Base-by-base conservation (phyloP, 2,113 vertebrate genomes). In the Phylloscopus trochilus region DNA sequence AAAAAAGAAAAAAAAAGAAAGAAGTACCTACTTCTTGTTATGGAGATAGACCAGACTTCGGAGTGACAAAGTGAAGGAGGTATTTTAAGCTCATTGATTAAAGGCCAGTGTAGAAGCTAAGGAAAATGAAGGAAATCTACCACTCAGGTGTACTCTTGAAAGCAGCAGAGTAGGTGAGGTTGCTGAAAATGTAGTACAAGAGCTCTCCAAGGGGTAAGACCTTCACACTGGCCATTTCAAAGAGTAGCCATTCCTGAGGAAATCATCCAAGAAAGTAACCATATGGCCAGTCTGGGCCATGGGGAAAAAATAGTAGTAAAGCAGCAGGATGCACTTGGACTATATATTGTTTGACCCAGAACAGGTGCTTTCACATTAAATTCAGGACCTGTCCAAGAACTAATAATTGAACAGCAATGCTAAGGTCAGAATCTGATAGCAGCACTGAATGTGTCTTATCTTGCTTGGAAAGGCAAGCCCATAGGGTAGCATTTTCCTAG, bases 231-330 rank as follows among this genome's bases (percentile, higher is more conserved):
- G 26, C 66, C n/a, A 44, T 82, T 94, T 85, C 43, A 51, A 51
- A 74, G 68, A 66, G 80, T 68, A 60, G 70, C 58, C 69, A 66
- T 93, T 96, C 62, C 51, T 87, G 70, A 88, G 43, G 41, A 96
- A 90, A 90, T 88, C 58, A 15, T 66, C 76, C 81, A 44, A 60
- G 10, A 60, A 91, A 49, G 11, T 58, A 84, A 95, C 89, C 81
- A 95, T 92, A 93, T 96, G 89, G 81, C 59, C 70, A 85, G 84
- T 93, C 94, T 95, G 74, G 70, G 76, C 22, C 47, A 64, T 31
- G n/a, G 52, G 52, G 69, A 76, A 85, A 89, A 96, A 91, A 85
- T 67, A 94, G 83, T 46, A 93, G 37, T 41, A 89, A 92, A 95
- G 22, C 84, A 95, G 87, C 91, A 87, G 84, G 84, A 62, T 87